A percentile compares a stretch with the other conserved stretches of the same genome.
These are phyloP conservation scores for Megathymus violae DNA, from an alignment of 1,140 invertebrate species.

Conservation along the genomic window DNA sequence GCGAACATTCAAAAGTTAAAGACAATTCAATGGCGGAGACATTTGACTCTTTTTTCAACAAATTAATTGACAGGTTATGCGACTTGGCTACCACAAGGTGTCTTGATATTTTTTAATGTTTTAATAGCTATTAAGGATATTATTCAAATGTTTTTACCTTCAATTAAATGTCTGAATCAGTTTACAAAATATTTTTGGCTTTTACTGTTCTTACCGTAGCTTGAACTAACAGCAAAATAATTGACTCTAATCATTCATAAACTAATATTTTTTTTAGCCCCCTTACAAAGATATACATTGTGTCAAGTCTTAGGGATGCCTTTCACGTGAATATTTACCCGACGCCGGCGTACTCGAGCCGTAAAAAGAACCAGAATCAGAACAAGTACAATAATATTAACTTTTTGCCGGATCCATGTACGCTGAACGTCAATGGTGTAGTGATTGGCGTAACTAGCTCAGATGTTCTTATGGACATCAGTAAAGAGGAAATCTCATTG, in stretches of 20 bases:
- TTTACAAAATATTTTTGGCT: no score
- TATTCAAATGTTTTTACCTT: no score
- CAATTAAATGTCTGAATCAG: no score
- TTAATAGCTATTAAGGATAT: no score
- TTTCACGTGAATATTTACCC: conserved; percentile 92
- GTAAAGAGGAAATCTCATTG: conserved; percentile 90
- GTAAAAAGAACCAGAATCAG: conserved; percentile 70
- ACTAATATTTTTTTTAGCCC: conserved; percentile 83
- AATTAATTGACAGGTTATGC: conserved; percentile 84
- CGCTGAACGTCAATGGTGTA: conserved; percentile 90
- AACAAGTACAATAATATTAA: conserved; percentile 81
- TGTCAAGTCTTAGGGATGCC: conserved; percentile 90
- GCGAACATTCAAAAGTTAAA: conserved; percentile 85
- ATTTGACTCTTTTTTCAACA: conserved; percentile 89
- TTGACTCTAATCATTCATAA: no score
- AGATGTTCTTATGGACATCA: conserved; percentile 92
- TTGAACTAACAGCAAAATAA: no score
- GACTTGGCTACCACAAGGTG: conserved; percentile 62
- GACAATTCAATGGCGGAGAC: conserved; percentile 85
- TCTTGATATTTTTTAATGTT: no score
- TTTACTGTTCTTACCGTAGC: no score
- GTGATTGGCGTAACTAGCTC: conserved; percentile 91
- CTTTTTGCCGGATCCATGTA: conserved; percentile 91
- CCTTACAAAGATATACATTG: conserved; percentile 88
- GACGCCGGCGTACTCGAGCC: conserved; percentile 87